Evolutionary conservation across 1,140 invertebrate genomes (phyloP).

Genomic region (Drosophila bocqueti): DNA sequence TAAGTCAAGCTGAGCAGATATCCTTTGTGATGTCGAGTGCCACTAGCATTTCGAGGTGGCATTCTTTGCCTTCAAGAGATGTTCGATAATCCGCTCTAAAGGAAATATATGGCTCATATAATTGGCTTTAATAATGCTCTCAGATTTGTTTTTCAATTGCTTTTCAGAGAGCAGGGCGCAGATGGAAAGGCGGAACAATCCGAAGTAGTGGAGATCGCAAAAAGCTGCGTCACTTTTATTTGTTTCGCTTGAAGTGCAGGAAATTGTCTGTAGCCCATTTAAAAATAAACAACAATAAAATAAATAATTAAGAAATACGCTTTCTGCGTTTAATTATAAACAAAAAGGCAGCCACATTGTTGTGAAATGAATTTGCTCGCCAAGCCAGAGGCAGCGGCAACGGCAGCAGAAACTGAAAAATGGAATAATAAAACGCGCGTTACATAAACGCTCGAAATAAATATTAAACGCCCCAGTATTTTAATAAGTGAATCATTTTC

Average conservation of each 20-base stretch:
- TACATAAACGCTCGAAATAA: slow-evolving; percentile 83
- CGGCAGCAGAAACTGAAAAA: slow-evolving; percentile 41
- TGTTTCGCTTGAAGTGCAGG: slow-evolving; percentile 82
- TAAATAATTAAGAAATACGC: slow-evolving; percentile 83
- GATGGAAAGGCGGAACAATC: neutral
- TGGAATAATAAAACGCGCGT: slow-evolving; percentile 59
- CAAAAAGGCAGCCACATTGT: slow-evolving; percentile 57
- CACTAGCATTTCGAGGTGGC: slow-evolving; percentile 7
- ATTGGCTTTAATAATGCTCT: slow-evolving; percentile 67
- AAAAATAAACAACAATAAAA: slow-evolving; percentile 84
- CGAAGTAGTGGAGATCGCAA: slow-evolving; percentile 41
- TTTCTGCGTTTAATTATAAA: slow-evolving; percentile 81
- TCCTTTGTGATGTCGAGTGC: slow-evolving; percentile 34
- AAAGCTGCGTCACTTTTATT: slow-evolving; percentile 80
- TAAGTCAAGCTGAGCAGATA: slow-evolving; percentile 16
- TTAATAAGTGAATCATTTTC: slow-evolving; percentile 71
- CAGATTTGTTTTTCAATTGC: slow-evolving; percentile 53
- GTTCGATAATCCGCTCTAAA: slow-evolving; percentile 30
- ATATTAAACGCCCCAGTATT: slow-evolving; percentile 51
- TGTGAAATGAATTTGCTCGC: slow-evolving; percentile 52
- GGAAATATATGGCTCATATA: slow-evolving; percentile 55
- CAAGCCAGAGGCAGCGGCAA: neutral
- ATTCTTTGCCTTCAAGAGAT: slow-evolving; percentile 38
- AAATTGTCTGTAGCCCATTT: slow-evolving; percentile 84
- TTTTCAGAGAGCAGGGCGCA: neutral